Percentiles rank a stretch among this genome's conserved stretches.
These are phyloP conservation scores for Nephrotoma flavescens DNA, from an alignment of 2,888 invertebrate species.

Conservation along the genomic window DNA sequence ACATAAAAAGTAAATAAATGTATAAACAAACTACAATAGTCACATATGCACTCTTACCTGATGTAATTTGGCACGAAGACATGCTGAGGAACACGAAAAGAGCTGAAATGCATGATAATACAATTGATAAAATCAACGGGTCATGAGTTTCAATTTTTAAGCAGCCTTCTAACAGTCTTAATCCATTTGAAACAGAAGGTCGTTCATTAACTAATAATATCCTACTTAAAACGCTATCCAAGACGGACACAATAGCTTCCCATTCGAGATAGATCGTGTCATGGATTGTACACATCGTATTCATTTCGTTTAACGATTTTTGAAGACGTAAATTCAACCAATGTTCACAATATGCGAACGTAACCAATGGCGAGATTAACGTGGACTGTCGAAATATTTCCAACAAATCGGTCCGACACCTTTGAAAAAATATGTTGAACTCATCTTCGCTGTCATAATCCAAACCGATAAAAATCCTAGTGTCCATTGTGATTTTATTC, in stretches of 20 bases:
- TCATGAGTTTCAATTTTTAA: slow-evolving; percentile 60
- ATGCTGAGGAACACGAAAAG: slow-evolving; percentile 82
- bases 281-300: slow-evolving; percentile 31
- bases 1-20: background rate
- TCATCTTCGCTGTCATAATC: slow-evolving; percentile 90
- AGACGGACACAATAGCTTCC: slow-evolving; percentile 60
- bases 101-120: slow-evolving; percentile 84
- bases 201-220: slow-evolving; percentile 58
- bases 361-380: slow-evolving; percentile 62
- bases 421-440: slow-evolving; percentile 67
- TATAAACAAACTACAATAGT: background rate
- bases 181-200: slow-evolving; percentile 58
- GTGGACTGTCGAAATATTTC: slow-evolving; percentile 73
- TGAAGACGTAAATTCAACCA: slow-evolving; percentile 66
- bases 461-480: slow-evolving; percentile 54
- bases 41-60: slow-evolving; percentile 16
- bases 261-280: slow-evolving; percentile 66
- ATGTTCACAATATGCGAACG: slow-evolving; percentile 68
- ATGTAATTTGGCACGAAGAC: slow-evolving; percentile 63
- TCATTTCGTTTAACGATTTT: slow-evolving; percentile 35
- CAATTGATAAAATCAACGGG: slow-evolving; percentile 64
- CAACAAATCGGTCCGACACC: slow-evolving; percentile 65
- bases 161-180: slow-evolving; percentile 64
- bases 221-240: slow-evolving; percentile 72
- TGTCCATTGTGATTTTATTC: slow-evolving; percentile 34